Evolutionary conservation across 2,113 vertebrate species (phyloP).

Genomic region (Paradoxurus hermaphroditus): DNA sequence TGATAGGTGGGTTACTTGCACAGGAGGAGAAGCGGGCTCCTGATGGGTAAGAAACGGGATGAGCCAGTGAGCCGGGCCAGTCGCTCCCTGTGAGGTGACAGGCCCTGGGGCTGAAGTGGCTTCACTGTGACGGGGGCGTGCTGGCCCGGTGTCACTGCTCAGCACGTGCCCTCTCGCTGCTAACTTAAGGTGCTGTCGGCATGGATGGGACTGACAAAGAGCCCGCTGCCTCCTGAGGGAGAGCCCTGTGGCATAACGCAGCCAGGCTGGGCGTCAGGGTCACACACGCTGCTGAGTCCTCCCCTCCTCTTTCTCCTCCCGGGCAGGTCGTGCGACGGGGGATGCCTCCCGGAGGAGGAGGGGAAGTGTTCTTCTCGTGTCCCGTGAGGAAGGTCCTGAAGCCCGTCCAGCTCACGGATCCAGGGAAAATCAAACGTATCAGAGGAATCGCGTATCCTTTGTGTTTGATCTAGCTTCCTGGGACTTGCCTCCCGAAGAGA

Average conservation of each 20-base stretch:
- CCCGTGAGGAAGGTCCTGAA: slow-evolving; percentile 89
- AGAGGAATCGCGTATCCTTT: slow-evolving; percentile 98
- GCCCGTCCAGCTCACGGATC: slow-evolving; percentile 92
- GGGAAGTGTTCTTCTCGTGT: slow-evolving; percentile 93
- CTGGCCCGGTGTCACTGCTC: background rate
- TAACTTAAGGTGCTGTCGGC: background rate
- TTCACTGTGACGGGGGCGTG: background rate
- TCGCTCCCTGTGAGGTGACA: background rate
- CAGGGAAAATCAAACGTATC: slow-evolving; percentile 97
- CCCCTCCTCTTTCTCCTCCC: background rate
- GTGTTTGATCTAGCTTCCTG: background rate
- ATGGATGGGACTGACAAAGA: background rate
- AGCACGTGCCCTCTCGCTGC: background rate
- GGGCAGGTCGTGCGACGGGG: slow-evolving; percentile 92
- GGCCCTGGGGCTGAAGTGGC: background rate
- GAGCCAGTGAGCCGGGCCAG: background rate
- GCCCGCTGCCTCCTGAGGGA: background rate
- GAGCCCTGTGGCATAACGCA: background rate
- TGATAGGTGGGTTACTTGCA: background rate
- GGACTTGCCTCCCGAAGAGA: background rate
- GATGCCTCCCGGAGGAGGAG: slow-evolving; percentile 95
- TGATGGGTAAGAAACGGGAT: background rate
- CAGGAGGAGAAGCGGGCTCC: background rate
- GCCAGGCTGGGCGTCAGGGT: background rate
- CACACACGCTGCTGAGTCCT: background rate